These are phyloP conservation scores for Phyllostomus discolor DNA, from an alignment of 2,113 vertebrate species.

Conservation along the genomic window DNA sequence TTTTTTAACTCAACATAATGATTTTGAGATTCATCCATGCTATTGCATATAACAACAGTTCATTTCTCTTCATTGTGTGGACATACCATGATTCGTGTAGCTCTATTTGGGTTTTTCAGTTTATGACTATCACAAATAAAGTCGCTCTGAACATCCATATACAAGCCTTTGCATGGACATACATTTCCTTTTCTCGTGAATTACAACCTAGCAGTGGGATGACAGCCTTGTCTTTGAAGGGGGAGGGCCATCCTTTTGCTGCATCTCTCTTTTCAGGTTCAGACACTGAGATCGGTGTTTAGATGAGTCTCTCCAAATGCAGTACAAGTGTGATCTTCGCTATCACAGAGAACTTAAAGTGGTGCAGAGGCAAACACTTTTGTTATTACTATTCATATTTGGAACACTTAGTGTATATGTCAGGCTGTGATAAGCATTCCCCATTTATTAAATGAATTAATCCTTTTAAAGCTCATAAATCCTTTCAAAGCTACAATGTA, in stretches of 20 bases:
- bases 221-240: background rate
- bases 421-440: background rate
- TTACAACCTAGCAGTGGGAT: background rate
- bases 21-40: background rate
- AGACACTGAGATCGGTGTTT: background rate
- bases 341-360: too few species aligned
- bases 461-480: background rate
- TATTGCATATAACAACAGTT: rapidly evolving
- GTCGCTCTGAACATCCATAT: background rate
- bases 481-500: background rate
- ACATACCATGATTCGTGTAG: rapidly evolving
- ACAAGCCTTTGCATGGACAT: background rate
- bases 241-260: too few species aligned
- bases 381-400: background rate
- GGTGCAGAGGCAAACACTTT: too few species aligned
- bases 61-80: background rate
- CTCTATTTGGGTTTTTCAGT: background rate
- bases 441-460: background rate
- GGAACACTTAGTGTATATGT: background rate
- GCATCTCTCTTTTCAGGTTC: background rate
- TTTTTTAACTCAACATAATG: background rate
- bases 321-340: background rate
- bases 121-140: background rate
- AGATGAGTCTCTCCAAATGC: background rate
- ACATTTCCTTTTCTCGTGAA: background rate